These are phyloP conservation scores for Eupithecia dodoneata DNA, from an alignment of 2,888 invertebrate species.

Conservation along the genomic window DNA sequence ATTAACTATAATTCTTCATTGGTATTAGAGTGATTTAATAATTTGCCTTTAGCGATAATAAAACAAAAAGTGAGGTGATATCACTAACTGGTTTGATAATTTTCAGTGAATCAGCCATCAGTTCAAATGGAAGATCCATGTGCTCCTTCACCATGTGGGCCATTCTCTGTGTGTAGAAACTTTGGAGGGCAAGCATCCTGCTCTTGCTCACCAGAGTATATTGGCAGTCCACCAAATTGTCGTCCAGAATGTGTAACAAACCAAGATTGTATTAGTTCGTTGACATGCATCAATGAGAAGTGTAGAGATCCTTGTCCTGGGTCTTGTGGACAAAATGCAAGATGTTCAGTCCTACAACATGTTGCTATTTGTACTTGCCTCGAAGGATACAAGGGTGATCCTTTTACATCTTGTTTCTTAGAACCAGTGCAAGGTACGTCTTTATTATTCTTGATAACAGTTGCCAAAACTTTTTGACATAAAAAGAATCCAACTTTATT, in stretches of 20 bases:
- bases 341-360: conserved; percentile 85
- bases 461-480: not conserved
- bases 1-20: not conserved
- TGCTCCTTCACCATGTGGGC: conserved; percentile 87
- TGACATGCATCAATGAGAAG: conserved; percentile 86
- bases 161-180: conserved; percentile 85
- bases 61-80: not conserved
- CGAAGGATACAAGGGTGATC: conserved; percentile 85
- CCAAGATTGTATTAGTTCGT: conserved; percentile 86
- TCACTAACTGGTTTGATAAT: conserved; percentile 19
- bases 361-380: conserved; percentile 86
- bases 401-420: conserved; percentile 78
- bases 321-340: conserved; percentile 85
- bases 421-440: conserved; percentile 65
- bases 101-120: conserved; percentile 67
- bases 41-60: not conserved
- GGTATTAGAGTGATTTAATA: not conserved
- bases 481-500: not conserved
- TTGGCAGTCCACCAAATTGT: conserved; percentile 88
- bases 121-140: conserved; percentile 84
- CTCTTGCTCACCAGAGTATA: conserved; percentile 84
- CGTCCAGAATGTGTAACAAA: conserved; percentile 87
- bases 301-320: conserved; percentile 88
- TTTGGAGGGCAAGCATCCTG: conserved; percentile 84
- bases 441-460: not conserved